Conservation (phyloP, 64 coral and sea anemone species). For the Montipora foliosa region DNA sequence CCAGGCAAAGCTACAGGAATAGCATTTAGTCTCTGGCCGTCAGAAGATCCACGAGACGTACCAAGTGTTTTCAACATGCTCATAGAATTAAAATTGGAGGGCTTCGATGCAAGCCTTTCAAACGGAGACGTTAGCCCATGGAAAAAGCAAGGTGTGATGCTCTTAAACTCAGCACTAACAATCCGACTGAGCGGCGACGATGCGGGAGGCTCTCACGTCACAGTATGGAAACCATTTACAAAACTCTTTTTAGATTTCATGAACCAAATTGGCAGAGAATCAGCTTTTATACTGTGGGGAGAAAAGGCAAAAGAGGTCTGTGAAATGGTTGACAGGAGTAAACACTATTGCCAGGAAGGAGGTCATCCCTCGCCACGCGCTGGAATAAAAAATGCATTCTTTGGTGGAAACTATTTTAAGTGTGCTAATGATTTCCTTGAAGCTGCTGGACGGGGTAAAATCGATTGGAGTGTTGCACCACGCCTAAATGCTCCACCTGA, state of each 20-base stretch:
- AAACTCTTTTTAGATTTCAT: background rate
- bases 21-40: background rate
- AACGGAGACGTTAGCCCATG: background rate
- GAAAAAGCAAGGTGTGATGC: background rate
- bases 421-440: background rate
- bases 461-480: background rate
- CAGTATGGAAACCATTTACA: background rate
- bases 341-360: background rate
- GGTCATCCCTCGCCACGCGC: background rate
- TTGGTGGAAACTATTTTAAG: constrained; percentile 14
- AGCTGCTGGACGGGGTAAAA: background rate
- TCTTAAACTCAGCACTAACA: constrained; percentile 37
- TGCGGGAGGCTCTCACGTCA: background rate
- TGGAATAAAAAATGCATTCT: background rate
- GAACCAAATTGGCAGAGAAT: background rate
- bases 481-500: background rate
- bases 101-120: background rate
- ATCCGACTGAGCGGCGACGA: background rate
- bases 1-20: constrained; percentile 34
- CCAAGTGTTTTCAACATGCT: constrained; percentile 39
- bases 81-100: background rate
- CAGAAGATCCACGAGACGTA: background rate
- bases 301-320: background rate
- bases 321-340: background rate
- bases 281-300: background rate